Conservation (phyloP, 2,797 vertebrate genomes). For the Mormyrops boulengeri region DNA sequence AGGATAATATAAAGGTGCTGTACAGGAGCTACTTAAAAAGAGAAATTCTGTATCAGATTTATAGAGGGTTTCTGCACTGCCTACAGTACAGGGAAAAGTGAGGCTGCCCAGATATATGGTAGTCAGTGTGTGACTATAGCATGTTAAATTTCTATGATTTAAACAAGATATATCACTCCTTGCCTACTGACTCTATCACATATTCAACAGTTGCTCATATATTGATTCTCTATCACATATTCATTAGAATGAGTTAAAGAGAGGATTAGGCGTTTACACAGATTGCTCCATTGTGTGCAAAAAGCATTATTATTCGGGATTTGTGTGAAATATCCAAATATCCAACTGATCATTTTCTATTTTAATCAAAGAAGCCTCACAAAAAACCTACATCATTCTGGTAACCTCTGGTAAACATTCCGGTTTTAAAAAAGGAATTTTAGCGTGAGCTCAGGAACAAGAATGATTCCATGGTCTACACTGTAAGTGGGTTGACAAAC, state of each 20-base stretch:
- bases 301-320: background rate
- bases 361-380: background rate
- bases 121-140: background rate
- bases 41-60: background rate
- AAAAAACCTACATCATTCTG: background rate
- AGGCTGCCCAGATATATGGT: background rate
- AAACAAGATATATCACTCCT: background rate
- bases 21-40: too few species aligned
- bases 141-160: background rate
- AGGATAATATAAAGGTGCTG: background rate
- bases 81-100: background rate
- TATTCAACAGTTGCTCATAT: background rate
- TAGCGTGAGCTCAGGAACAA: background rate
- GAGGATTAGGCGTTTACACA: background rate
- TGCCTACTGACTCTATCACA: background rate
- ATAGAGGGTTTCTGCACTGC: background rate
- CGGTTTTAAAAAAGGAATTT: background rate
- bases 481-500: background rate
- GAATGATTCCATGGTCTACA: background rate
- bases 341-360: background rate
- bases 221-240: background rate
- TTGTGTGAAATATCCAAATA: background rate
- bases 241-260: background rate
- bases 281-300: background rate
- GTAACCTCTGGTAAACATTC: background rate